Evolutionary conservation across 2,888 invertebrate genomes (phyloP), one percentile per base, ranked within the genome.

Genomic region (Mythimna ferrago): DNA sequence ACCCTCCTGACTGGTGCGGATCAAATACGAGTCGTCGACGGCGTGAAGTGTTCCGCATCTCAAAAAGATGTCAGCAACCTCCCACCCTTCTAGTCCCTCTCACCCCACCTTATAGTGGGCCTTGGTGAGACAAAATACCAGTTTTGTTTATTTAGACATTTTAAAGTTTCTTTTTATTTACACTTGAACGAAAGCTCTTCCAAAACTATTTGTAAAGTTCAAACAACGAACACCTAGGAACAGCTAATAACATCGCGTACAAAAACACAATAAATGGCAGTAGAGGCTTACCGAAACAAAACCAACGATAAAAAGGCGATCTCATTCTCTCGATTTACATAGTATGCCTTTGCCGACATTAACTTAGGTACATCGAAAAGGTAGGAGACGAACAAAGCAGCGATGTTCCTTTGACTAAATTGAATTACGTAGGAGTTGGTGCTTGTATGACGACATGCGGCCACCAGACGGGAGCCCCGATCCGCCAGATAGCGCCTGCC

Each of bases 301-400:
- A 60, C 58, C 57, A 68, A 64, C 70, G 63, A 81, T 66, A 82
- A 76, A 78, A 74, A 64, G n/a, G 66, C 21, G 65, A 79, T 66
- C 76, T 75, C 63, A 82, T 83, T 65, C 66, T 19, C 64, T 71
- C 67, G 66, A 85, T 81, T 82, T 77, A 81, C 82, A 77, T 82
- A 82, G 74, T 75, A 65, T 65, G 56, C 75, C 71, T 69, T 67
- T 71, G 51, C 72, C 71, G 56, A 84, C 81, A 88, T 89, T 86
- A 88, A 89, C 84, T 89, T 87, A 84, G 82, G 82, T 82, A 79
- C 83, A 77, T 81, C 73, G 80, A 81, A 86, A 86, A 84, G 74
- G 79, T 80, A 81, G 76, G 70, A 72, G 56, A 76, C 77, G 82
- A 83, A 82, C 82, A 86, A 82, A 82, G 83, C 79, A 60, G 19